These are phyloP conservation scores for Dione vanillae DNA, from an alignment of 2,888 invertebrate species.

Conservation along the genomic window DNA sequence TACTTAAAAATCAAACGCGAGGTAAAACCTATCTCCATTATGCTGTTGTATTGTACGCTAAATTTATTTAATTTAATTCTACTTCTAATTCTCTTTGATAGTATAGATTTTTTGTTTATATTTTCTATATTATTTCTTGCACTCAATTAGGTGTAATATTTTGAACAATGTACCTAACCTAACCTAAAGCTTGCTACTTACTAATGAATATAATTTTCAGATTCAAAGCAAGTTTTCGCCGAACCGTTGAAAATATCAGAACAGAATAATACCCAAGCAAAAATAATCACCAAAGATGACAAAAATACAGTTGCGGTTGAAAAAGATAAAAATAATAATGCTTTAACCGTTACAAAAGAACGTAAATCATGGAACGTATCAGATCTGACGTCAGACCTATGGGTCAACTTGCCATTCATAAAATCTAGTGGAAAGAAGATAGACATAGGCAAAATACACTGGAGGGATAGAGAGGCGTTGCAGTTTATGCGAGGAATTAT, in stretches of 20 bases:
- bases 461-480: conserved; percentile 90
- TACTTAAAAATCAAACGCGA: conserved; percentile 65
- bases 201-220: not conserved
- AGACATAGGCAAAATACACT: conserved; percentile 86
- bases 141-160: no score
- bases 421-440: conserved; percentile 72
- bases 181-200: no score
- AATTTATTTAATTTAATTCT: not conserved
- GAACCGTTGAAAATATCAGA: not conserved
- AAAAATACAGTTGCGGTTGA: conserved; percentile 9
- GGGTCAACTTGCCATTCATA: conserved; percentile 71
- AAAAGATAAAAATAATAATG: not conserved
- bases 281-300: not conserved
- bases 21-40: conserved; percentile 56
- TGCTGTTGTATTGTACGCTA: not conserved
- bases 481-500: conserved; percentile 98
- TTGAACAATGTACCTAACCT: no score
- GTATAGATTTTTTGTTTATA: no score
- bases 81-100: no score
- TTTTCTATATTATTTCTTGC: no score
- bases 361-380: conserved; percentile 70
- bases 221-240: not conserved
- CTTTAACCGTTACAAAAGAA: conserved; percentile 46
- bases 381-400: conserved; percentile 69
- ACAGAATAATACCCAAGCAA: not conserved